Base-by-base conservation (phyloP, 1,140 invertebrate species). In the Camponotus pennsylvanicus region DNA sequence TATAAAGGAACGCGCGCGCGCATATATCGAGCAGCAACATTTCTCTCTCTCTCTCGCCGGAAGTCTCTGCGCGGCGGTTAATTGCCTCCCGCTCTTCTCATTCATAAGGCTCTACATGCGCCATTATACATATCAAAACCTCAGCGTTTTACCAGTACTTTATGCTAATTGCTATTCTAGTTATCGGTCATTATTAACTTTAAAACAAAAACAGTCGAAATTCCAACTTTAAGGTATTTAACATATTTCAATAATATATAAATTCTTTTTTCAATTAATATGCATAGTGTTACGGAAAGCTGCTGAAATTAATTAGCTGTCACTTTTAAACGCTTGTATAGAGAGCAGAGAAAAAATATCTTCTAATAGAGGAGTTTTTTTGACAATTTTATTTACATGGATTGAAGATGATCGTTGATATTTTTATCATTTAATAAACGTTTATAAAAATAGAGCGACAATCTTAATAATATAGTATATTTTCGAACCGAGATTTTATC, bases 111-210 rank as follows among this genome's bases (percentile, higher is more conserved):
- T 80, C 42, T 80, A 42, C 49, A 57, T 7, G 34, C 45, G 18
- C 49, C 66, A 80, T 70, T 70, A 49, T 80, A 57, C 78, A 34
- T 71, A 80, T 80, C 78, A 80, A 57, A 80, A 71, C 52, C 37
- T 71, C 66, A n/a, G 11, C 37, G 42, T 52, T 40, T 52, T 8
- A 18, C 40, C 3, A 27, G 15, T 32, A 40, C 49, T 55, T 52
- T 37, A 45, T 45, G 63, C 61, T 79, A 80, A 80, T 80, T 80
- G 37, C 52, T 32, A 57, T 57, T 32, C 13, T 8, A 57, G 49
- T 42, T 80, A 70, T 55, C 45, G 63, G 18, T 4, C 67, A 11
- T 69, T 27, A 71, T 80, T 71, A 71, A 21, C 18, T 32, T 4
- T 13, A 40, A 1, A 52, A 27, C 6, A 15, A 11, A 21, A 49